These are phyloP conservation scores for Silurus aristotelis DNA, from an alignment of 2,797 vertebrate species.

Conservation along the genomic window DNA sequence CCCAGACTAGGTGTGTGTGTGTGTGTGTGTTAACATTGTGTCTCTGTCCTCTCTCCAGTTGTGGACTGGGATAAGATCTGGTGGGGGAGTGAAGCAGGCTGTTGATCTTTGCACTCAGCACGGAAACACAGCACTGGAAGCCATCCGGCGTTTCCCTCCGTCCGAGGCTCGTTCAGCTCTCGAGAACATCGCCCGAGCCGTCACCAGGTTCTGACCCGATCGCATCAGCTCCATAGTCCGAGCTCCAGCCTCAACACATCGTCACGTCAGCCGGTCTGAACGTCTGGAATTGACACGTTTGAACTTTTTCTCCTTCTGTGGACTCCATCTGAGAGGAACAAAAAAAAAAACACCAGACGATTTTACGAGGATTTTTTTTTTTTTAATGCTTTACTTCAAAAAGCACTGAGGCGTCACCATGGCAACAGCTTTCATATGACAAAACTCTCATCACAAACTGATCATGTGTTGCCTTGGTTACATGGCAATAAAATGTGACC, in stretches of 20 bases:
- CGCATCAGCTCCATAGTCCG: too few relatives aligned
- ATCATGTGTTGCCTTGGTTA: slow-evolving; percentile 9
- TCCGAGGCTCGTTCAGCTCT: slow-evolving; percentile 93
- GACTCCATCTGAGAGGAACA: background rate
- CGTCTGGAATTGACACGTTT: background rate
- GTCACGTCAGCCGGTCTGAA: background rate
- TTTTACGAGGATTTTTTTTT: background rate
- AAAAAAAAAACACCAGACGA: too few relatives aligned
- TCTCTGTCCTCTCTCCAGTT: slow-evolving; percentile 75
- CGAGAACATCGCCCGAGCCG: slow-evolving; percentile 91
- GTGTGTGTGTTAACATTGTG: background rate
- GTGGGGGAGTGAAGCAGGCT: slow-evolving; percentile 91
- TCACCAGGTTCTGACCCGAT: slow-evolving; percentile 83
- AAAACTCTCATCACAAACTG: background rate
- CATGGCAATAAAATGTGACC: slow-evolving; percentile 17
- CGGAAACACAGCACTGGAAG: slow-evolving; percentile 90
- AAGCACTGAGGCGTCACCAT: background rate
- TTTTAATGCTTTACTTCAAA: background rate
- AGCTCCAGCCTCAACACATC: background rate
- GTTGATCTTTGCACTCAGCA: slow-evolving; percentile 96
- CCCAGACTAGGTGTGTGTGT: background rate
- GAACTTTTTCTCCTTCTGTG: background rate
- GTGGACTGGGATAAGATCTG: slow-evolving; percentile 84
- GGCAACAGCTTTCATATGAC: background rate
- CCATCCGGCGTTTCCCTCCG: slow-evolving; percentile 90